Base-by-base conservation (phyloP, 2,113 vertebrate species). In the Gnathonemus longibarbis region DNA sequence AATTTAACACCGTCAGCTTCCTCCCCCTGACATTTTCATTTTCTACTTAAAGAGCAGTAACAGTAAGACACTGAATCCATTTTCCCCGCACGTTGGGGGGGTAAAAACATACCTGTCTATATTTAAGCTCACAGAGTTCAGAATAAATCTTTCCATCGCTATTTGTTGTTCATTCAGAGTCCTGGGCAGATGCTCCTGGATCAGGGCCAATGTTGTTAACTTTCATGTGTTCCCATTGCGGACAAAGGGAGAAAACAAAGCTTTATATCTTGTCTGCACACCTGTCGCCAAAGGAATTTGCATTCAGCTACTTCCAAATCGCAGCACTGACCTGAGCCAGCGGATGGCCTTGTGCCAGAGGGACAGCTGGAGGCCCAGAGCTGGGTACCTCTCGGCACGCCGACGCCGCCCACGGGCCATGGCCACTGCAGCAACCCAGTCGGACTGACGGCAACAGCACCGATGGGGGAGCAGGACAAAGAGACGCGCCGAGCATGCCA, bases 91-190 rank as follows among this genome's bases (percentile, higher is more conserved):
- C 0, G 15, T 70, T 27, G 35, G 70, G 13, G 70, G 8, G 27
- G 5, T 17, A 42, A 7, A 83, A 27, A 31, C 15, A 42, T 8
- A 50, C 27, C 48, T 5, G 49, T 84, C 89, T 89, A 89, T 84
- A 84, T 89, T 89, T 89, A 84, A 89, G 49, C 66, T 89, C 48
- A 31, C 66, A 49, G 88, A 66, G 66, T 77, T 45, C 10, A 48
- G 3, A 77, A 89, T 50, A 89, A 70, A 66, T 21, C 50, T 13
- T 87, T 24, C 19, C 45, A 86, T 27, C 1, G 46, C n/a, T 85
- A 85, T 84, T 84, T 50, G n/a, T 49, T 42, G n/a, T 58, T 17
- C 27, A 46, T 19, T 77, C 31, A 39, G 39, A 85, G 42, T 85
- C 15, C 62, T 19, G 50, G 85, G 31, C 85, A 56, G 50, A 87